Evolutionary conservation across 2,797 vertebrate genomes (phyloP).

Genomic region (Carapus acus): DNA sequence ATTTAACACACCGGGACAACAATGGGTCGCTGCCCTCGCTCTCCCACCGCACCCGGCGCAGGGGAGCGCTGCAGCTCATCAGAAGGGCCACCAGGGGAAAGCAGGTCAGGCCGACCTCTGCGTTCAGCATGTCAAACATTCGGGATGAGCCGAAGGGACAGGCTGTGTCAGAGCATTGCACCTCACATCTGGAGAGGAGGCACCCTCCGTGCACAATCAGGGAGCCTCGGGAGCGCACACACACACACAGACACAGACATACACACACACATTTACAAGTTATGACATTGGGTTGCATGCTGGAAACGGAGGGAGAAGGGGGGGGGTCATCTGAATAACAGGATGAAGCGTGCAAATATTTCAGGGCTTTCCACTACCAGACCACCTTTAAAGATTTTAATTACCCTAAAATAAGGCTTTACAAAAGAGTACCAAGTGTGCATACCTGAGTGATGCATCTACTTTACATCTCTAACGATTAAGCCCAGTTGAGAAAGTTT

Average conservation of each 20-base stretch:
- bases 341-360: conserved; percentile 34
- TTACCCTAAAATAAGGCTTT: conserved; percentile 16
- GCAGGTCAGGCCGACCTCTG: conserved; percentile 73
- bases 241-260: conserved; percentile 46
- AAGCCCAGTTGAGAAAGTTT: conserved; percentile 17
- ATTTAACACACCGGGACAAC: conserved; percentile 71
- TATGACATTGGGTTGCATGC: conserved; percentile 49
- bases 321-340: conserved; percentile 31
- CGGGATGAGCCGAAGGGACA: conserved; percentile 73
- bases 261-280: conserved; percentile 32
- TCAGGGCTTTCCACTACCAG: conserved; percentile 37
- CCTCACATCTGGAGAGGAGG: conserved; percentile 66
- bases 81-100: conserved; percentile 66
- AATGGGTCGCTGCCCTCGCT: conserved; percentile 52
- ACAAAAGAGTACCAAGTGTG: conserved; percentile 6
- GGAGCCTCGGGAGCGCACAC: conserved; percentile 49
- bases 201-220: conserved; percentile 45
- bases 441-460: not conserved
- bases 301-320: conserved; percentile 30
- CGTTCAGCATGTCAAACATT: conserved; percentile 62
- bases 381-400: conserved; percentile 34
- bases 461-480: conserved; percentile 27
- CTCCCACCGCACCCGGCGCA: conserved; percentile 3
- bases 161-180: conserved; percentile 66
- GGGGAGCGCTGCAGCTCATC: conserved; percentile 57